Evolutionary conservation across 2,888 invertebrate species (phyloP), one percentile per base, ranked within the genome.

Genomic region (Liopterus haemorrhoidalis): DNA sequence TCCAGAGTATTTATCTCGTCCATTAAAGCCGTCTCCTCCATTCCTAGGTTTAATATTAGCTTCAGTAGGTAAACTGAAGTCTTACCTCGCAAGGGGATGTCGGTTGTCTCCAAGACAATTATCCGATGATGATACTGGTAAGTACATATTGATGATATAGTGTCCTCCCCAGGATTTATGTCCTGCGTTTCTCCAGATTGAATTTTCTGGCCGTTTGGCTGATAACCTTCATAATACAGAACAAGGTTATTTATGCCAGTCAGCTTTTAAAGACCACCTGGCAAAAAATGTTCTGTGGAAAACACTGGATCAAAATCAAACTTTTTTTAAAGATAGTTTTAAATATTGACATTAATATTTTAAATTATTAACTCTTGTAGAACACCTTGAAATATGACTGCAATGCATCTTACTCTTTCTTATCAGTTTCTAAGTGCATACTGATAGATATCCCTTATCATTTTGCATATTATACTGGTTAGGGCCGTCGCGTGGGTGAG

Each of bases 31-130:
- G 0, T 95, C 95, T 15, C 92, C 97, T 2, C 94, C 94, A 5
- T 99, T 96, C 69, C 71, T 96, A 53, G 99, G 99, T 51, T 74
- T 99, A 2, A 82, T 99, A 56, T 72, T 97, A 50, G 95, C 97
- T 4, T 82, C 94, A 0, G 80, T 82, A 41, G 87, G 86, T 3
- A 87, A 88, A 66, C 72, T 96, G 21, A 75, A 81, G 48, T 72
- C 68, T 18, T 89, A 84, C 59, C 66, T 89, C 48, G 77, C 79
- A 6, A 78, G 78, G 53, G 86, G 86, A 2, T 86, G 86, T 59
- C 75, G 82, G 40, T 68, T 86, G 27, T 85, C 86, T 5, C 86
- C 87, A 1, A 74, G 80, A 42, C 80, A 82, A 61, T 72, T 80
- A 44, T 84, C 84, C 0, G 85, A 86, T 65, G 82, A 82, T 35